Base-by-base conservation (phyloP, 2,113 vertebrate genomes). In the Promerops cafer region DNA sequence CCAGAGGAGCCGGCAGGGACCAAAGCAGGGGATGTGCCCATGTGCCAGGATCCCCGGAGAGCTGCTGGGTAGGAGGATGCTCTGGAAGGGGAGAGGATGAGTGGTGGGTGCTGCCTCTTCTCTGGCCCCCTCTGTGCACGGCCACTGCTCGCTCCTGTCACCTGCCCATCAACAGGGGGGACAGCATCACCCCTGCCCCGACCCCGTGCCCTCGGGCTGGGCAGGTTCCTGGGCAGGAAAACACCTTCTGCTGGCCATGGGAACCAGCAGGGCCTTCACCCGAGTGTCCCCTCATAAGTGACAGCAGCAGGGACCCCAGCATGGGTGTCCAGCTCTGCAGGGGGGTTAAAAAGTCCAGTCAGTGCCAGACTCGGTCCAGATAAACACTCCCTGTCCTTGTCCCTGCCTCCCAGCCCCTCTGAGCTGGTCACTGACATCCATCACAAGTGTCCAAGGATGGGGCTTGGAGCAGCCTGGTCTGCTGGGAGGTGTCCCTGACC, bases 281-380 rank as follows among this genome's bases (percentile, higher is more conserved):
- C 22, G 8, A 10, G 60, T 53, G 15, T 68, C 33, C 39, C 42
- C 54, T 35, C 10, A 13, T 0, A 17, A 27, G 26, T 7, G 52
- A 7, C 6, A 31, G 33, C 49, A 52, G 49, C 20, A 76, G 14
- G 30, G 35, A 66, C 16, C 13, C 11, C 0, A 28, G 2, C 5
- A 1, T 0, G 13, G 0, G 1, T 2, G 45, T 4, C 13, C 28
- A 11, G 56, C 13, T 54, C 71, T 20, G 2, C 24, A 30, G 28
- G 1, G 40, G 12, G 45, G 13, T 2, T 13, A 8, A 31, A 12
- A 40, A 40, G 23, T 8, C 21, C 45, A 20, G 12, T 18, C 54
- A 40, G 19, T 30, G 37, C 9, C n/a, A 24, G 6, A 4, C 15
- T 40, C 2, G 4, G 26, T 53, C 50, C 28, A 27, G 42, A 33